These are phyloP conservation scores for Melieria omissa DNA, from an alignment of 2,888 invertebrate species.

Conservation along the genomic window DNA sequence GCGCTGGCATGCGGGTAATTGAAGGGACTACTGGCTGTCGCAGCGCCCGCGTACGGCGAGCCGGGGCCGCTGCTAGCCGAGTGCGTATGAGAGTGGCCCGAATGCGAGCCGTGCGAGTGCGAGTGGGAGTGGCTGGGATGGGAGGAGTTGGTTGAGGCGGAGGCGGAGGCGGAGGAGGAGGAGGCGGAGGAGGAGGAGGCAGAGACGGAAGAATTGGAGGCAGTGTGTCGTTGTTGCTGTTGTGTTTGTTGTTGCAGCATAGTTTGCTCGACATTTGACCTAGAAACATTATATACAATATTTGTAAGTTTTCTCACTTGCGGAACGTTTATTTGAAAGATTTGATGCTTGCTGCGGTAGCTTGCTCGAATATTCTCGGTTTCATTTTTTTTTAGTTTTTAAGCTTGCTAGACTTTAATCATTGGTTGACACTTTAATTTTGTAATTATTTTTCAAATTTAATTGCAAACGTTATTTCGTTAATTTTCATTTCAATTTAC, in stretches of 20 bases:
- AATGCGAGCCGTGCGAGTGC: conserved; percentile 20
- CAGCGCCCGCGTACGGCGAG: conserved; percentile 32
- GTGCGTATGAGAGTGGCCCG: conserved; percentile 21
- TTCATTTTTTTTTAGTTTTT: conserved; percentile 21
- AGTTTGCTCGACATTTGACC: conserved; percentile 67
- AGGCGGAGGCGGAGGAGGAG: conserved; percentile 36
- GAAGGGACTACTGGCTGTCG: conserved; percentile 41
- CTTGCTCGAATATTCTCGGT: conserved; percentile 27
- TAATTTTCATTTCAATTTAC: conserved; percentile 20
- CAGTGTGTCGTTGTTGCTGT: conserved; percentile 52
- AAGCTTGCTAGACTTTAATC: background rate
- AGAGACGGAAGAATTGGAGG: conserved; percentile 21
- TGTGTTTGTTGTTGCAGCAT: conserved; percentile 63
- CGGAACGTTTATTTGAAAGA: background rate
- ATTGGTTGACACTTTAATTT: conserved; percentile 5
- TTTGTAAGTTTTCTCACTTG: conserved; percentile 54
- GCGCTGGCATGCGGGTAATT: conserved; percentile 57
- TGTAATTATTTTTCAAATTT: conserved; percentile 47
- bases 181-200: conserved; percentile 30
- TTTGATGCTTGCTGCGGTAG: too few relatives aligned
- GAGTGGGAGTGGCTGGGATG: conserved; percentile 20
- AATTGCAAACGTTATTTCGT: conserved; percentile 41
- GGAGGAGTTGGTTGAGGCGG: conserved; percentile 26
- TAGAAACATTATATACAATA: conserved; percentile 68
- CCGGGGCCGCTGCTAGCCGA: conserved; percentile 32